Conservation (phyloP, 2,113 vertebrate genomes). For the Pseudopodoces humilis region DNA sequence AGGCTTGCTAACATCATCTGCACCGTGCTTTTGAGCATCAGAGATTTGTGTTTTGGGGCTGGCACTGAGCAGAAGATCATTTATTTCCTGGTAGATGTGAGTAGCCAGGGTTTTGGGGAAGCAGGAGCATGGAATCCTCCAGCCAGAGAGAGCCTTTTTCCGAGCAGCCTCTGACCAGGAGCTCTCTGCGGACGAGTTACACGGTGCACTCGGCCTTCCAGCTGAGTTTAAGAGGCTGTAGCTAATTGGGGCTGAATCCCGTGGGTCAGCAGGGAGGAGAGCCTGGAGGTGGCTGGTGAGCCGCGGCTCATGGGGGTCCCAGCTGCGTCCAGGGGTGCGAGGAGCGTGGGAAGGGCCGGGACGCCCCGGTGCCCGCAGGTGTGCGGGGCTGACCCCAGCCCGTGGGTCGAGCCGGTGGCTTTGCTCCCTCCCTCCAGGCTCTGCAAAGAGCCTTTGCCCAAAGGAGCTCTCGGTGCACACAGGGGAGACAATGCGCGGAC, state of each 20-base stretch:
- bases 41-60: not conserved
- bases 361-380: not conserved
- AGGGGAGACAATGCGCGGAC: not conserved
- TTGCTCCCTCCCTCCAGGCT: not conserved
- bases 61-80: not conserved
- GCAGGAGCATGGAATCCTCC: not conserved
- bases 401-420: not conserved
- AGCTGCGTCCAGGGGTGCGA: not conserved
- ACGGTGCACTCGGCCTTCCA: not conserved
- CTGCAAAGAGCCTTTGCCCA: not conserved
- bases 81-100: not conserved
- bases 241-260: not conserved
- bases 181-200: not conserved
- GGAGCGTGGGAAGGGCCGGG: conserved; percentile 19
- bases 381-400: not conserved
- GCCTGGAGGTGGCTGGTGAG: not conserved
- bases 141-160: not conserved
- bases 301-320: not conserved
- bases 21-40: conserved; percentile 23
- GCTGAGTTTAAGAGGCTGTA: not conserved
- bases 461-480: not conserved
- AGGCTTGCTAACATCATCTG: conserved; percentile 67
- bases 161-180: not conserved
- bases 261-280: not conserved
- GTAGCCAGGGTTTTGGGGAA: not conserved